Base-by-base conservation (phyloP, 2,113 vertebrate genomes). In the Lethenteron reissneri region DNA sequence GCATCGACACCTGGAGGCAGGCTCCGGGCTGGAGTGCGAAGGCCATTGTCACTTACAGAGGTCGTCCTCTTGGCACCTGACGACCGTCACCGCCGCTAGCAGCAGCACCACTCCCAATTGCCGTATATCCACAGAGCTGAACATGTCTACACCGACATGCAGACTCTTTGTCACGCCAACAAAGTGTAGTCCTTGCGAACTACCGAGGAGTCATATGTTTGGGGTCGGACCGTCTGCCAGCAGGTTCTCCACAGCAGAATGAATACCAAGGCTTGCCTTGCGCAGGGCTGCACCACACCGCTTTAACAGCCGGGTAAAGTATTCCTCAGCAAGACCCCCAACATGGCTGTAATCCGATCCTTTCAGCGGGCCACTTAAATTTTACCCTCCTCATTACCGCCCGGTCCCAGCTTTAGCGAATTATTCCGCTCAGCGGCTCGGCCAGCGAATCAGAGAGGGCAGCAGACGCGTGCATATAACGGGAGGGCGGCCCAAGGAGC, bases 61-160 rank as follows among this genome's bases (percentile, higher is more conserved):
- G 25, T 68, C 64, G 64, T 68, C 64, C n/a, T 68, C 7, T 9
- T 68, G 64, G 11, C n/a, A 68, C n/a, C 11, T n/a, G 25, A 68
- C 64, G 64, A 68, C n/a, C n/a, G 64, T 68, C 64, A 68, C n/a
- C 64, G 64, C 64, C 25, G 64, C 64, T 25, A 68, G 64, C 64
- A 68, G 64, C 64, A 68, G 25, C 64, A 68, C n/a, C 64, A 25
- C n/a, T 25, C 64, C n/a, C 64, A 68, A 25, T 68, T 11, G 64
- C 25, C 64, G n/a, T 68, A 68, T 68, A 68, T 68, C 64, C 64
- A 68, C 64, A 68, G 25, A 68, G 64, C 25, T 68, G 8, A 68
- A 68, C 64, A 68, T 68, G 64, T 68, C 64, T 68, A 68, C 10
- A 25, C 64, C n/a, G 64, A 68, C 64, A 68, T 68, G 64, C 25